phyloP scores from a whole-genome alignment of 2,888 invertebrate genomes.

The Orthosia incerta region DNA sequence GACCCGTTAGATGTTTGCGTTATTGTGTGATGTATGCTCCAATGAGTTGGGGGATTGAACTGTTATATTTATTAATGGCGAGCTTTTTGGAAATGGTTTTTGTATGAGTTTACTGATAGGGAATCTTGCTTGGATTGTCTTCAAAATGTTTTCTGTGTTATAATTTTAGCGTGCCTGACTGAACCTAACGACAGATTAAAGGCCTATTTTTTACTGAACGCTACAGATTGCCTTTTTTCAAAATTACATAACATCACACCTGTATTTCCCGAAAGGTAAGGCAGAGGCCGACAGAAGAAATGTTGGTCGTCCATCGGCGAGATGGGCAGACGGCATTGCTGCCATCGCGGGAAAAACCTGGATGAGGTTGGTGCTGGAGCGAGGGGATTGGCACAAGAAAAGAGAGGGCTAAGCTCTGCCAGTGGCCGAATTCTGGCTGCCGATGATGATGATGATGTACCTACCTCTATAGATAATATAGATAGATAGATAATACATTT shows the following conservation, averaged over 20 bases:
- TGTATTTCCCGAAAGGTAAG: background rate
- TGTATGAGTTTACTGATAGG: background rate
- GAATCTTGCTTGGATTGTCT: background rate
- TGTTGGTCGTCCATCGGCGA: too few species aligned
- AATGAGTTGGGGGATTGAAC: slow-evolving; percentile 49
- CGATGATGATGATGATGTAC: too few species aligned
- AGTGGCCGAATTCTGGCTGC: too few species aligned
- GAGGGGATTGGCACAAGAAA: too few species aligned
- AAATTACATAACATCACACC: background rate
- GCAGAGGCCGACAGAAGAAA: background rate
- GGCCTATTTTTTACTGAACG: too few species aligned
- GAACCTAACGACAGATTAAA: background rate
- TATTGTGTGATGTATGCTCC: slow-evolving; percentile 62
- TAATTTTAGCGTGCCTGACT: background rate
- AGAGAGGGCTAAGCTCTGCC: too few species aligned
- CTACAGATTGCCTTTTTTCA: background rate
- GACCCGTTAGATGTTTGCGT: slow-evolving; percentile 65
- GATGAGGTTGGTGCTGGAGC: too few species aligned
- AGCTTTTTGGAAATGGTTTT: slow-evolving; percentile 11
- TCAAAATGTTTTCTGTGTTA: background rate
- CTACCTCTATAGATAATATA: too few species aligned
- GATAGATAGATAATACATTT: too few species aligned
- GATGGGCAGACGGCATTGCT: too few species aligned
- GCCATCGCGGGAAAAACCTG: too few species aligned
- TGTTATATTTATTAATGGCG: slow-evolving; percentile 59